Conservation (phyloP, 2,113 vertebrate genomes). For the Struthidea cinerea region DNA sequence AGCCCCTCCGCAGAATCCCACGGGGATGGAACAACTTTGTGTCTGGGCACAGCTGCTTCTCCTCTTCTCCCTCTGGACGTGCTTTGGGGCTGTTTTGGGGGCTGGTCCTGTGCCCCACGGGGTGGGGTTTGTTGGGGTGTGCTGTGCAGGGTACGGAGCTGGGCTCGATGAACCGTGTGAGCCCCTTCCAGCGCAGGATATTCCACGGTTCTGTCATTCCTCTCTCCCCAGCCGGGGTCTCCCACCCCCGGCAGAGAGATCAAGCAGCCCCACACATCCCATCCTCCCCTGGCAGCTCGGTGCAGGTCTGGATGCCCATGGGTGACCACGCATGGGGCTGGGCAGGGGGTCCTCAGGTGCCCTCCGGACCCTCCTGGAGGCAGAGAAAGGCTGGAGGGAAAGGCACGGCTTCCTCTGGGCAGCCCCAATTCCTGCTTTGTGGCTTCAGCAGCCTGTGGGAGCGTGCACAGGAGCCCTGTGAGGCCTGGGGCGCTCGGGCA, state of each 20-base stretch:
- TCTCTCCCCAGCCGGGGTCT: accelerated
- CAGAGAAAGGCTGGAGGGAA: neutral
- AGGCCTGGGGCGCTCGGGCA: accelerated
- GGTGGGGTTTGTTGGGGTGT: neutral
- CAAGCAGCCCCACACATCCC: neutral
- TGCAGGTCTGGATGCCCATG: neutral
- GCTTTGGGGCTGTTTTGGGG: neutral
- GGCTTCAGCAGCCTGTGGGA: neutral
- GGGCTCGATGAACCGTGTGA: neutral
- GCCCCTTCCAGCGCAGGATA: neutral
- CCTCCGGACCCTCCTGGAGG: neutral
- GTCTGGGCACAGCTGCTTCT: neutral
- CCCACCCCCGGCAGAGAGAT: neutral
- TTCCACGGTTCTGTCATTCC: neutral
- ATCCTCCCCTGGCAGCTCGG: neutral
- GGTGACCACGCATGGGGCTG: accelerated
- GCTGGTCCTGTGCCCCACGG: neutral
- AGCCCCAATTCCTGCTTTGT: neutral
- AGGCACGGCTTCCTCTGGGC: neutral
- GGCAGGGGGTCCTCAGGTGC: neutral
- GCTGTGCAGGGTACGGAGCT: neutral
- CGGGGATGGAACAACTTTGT: neutral
- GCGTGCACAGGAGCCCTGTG: accelerated
- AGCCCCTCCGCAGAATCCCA: neutral
- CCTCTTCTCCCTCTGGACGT: neutral